A percentile compares a stretch with the other conserved stretches of the same genome.
These are phyloP conservation scores for Rhodinocichla rosea DNA, from an alignment of 2,113 vertebrate species.

Conservation along the genomic window DNA sequence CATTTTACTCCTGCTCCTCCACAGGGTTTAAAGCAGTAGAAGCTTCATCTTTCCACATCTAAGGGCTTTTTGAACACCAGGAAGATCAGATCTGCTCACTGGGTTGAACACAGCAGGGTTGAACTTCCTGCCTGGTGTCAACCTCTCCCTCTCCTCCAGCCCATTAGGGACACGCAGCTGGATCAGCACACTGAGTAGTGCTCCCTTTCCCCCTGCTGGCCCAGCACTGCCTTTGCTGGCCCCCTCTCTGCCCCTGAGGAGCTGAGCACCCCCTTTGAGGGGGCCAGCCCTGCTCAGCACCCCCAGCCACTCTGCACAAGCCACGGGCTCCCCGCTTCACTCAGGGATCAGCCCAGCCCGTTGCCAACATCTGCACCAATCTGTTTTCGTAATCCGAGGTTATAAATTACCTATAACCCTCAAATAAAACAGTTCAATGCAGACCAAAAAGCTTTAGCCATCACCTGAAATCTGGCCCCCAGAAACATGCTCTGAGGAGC, in stretches of 20 bases:
- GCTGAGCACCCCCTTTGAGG: not conserved
- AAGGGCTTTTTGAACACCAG: slow-evolving; percentile 25
- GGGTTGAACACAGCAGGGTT: not conserved
- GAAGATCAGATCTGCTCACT: slow-evolving; percentile 35
- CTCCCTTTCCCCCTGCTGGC: not conserved
- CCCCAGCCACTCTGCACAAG: not conserved
- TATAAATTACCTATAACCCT: not conserved
- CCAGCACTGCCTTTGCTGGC: not conserved
- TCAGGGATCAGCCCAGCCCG: not conserved
- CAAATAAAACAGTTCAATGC: slow-evolving; percentile 12
- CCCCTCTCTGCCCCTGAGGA: not conserved
- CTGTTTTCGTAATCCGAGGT: not conserved
- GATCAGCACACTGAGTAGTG: not conserved
- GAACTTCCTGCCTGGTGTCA: not conserved
- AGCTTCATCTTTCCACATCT: not conserved
- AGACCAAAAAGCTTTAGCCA: not conserved
- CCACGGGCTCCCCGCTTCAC: not conserved
- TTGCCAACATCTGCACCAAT: not conserved
- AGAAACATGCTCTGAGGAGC: not conserved
- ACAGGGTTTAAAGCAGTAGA: slow-evolving; percentile 41
- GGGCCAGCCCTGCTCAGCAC: not conserved
- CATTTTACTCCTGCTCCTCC: not conserved
- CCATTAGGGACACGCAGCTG: not conserved
- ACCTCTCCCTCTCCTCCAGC: slow-evolving; percentile 9
- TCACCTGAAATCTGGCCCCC: not conserved